Conservation (phyloP, 2,113 vertebrate genomes). For the Rhineura floridana region DNA sequence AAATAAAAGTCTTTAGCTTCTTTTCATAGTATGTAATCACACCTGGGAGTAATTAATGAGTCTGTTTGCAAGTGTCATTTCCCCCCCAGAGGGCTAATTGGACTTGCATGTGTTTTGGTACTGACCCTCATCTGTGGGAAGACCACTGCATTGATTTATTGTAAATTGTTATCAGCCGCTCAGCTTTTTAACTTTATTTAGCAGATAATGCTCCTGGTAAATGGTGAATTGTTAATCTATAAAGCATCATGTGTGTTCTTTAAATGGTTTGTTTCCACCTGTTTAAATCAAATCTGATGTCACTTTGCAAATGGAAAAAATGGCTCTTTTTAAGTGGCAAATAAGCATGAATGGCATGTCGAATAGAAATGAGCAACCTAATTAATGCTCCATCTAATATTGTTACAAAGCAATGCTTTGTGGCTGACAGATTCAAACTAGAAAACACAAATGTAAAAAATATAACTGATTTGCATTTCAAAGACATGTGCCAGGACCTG, state of each 20-base stretch:
- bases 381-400: neutral
- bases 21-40: conserved; percentile 36
- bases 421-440: neutral
- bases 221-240: neutral
- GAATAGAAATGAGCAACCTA: neutral
- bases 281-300: conserved; percentile 28
- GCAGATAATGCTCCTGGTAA: conserved; percentile 30
- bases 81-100: conserved; percentile 57
- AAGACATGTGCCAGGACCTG: neutral
- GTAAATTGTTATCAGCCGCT: conserved; percentile 45
- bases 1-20: conserved; percentile 48
- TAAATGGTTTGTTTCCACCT: conserved; percentile 12
- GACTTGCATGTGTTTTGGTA: conserved; percentile 41
- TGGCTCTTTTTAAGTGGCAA: conserved; percentile 1
- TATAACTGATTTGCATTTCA: neutral
- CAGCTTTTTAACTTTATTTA: conserved; percentile 42
- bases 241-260: conserved; percentile 3
- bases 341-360: neutral
- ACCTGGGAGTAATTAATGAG: conserved; percentile 54
- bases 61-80: conserved; percentile 59
- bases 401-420: rapidly evolving
- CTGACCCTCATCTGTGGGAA: conserved; percentile 37
- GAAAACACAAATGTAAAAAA: neutral
- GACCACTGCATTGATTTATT: conserved; percentile 59
- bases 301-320: neutral